A percentile compares a stretch with the other conserved stretches of the same genome.
phyloP scores from a whole-genome alignment of 2,888 invertebrate species.

The Lepas anatifera region DNA sequence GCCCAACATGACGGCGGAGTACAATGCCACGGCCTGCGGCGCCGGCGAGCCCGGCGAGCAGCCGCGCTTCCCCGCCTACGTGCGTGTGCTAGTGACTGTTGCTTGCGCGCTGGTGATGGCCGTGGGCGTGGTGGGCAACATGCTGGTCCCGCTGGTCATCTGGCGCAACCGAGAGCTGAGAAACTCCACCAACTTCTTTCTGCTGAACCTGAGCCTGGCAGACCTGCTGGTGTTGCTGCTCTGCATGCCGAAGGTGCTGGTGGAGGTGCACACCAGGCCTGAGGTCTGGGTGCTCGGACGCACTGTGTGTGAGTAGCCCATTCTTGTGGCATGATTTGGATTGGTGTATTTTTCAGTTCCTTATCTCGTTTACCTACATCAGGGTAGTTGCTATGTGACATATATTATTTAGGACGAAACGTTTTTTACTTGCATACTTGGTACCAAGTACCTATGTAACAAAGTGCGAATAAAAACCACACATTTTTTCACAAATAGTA shows the following conservation, averaged over 20 bases:
- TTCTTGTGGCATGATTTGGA: too few species aligned
- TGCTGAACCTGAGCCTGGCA: constrained; percentile 84
- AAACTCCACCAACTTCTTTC: constrained; percentile 87
- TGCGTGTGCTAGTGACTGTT: constrained; percentile 74
- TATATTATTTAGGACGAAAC: too few species aligned
- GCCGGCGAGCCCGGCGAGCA: neutral
- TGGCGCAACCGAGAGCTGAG: constrained; percentile 85
- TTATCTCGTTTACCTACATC: too few species aligned
- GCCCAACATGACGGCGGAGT: neutral
- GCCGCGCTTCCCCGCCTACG: constrained; percentile 57
- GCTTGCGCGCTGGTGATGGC: constrained; percentile 79
- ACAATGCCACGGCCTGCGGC: neutral
- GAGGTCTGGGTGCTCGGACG: constrained; percentile 87
- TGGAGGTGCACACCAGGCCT: constrained; percentile 83
- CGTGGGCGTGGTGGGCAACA: constrained; percentile 79
- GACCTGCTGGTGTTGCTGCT: constrained; percentile 81
- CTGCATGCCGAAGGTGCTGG: constrained; percentile 83
- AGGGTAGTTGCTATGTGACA: too few species aligned
- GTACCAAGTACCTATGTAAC: too few species aligned
- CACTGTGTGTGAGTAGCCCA: constrained; percentile 71
- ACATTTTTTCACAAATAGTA: too few species aligned
- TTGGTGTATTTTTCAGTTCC: too few species aligned
- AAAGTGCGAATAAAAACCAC: too few species aligned
- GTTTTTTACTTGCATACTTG: too few species aligned
- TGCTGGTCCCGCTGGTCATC: constrained; percentile 87